phyloP scores from a whole-genome alignment of 2,113 vertebrate species.

The Phaethornis superciliosus region DNA sequence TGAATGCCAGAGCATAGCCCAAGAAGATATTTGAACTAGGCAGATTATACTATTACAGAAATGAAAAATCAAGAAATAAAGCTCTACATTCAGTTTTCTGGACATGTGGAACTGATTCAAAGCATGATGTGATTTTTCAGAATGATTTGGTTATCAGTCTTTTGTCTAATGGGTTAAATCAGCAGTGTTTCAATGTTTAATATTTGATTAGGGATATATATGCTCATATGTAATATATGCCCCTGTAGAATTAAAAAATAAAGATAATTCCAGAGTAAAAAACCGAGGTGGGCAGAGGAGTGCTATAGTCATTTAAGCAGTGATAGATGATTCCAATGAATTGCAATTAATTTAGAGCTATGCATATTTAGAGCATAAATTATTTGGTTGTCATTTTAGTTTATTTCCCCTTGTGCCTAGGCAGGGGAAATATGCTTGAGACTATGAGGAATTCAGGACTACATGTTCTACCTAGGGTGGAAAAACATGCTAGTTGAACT shows the following conservation, averaged over 20 bases:
- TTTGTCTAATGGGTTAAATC: background rate
- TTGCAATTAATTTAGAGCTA: background rate
- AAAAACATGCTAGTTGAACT: background rate
- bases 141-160: background rate
- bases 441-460: background rate
- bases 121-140: background rate
- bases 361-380: background rate
- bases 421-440: background rate
- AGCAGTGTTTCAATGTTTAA: background rate
- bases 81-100: conserved; percentile 1
- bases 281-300: background rate
- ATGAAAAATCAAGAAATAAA: background rate
- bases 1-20: background rate
- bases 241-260: background rate
- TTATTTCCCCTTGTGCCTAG: background rate
- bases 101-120: background rate
- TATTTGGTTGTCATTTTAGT: background rate
- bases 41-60: background rate
- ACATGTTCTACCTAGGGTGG: background rate
- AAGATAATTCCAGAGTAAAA: background rate
- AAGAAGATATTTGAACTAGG: background rate
- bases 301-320: background rate
- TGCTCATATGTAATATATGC: background rate
- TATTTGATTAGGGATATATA: background rate
- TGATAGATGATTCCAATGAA: background rate